A percentile compares a stretch with the other conserved stretches of the same genome.
phyloP scores from a whole-genome alignment of 2,113 vertebrate genomes.

The Candoia aspera region DNA sequence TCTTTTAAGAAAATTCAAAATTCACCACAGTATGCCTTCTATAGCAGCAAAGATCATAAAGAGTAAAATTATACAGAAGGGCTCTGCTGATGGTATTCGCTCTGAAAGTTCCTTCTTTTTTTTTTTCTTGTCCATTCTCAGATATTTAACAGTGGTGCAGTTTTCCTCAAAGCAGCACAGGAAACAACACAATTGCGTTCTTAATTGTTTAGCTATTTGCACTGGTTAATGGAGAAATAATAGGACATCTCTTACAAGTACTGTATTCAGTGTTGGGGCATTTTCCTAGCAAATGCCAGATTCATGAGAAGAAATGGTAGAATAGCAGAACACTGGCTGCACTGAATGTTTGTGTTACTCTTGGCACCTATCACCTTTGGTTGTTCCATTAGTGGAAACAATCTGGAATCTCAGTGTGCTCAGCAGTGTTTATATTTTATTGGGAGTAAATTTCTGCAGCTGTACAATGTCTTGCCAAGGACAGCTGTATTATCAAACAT shows the following conservation, averaged over 20 bases:
- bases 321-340: not conserved
- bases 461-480: not conserved
- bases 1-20: not conserved
- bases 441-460: not conserved
- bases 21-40: not conserved
- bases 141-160: not conserved
- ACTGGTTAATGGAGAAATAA: not conserved
- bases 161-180: not conserved
- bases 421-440: not conserved
- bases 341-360: accelerated
- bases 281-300: not conserved
- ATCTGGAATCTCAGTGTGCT: not conserved
- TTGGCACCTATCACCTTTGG: conserved; percentile 11
- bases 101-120: not conserved
- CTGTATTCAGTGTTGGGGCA: not conserved
- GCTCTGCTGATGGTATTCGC: not conserved
- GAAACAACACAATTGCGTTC: not conserved
- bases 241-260: not conserved
- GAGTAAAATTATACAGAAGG: conserved; percentile 12
- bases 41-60: not conserved
- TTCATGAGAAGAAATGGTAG: conserved; percentile 15
- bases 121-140: not conserved
- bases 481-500: not conserved
- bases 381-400: conserved; percentile 25
- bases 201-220: not conserved